phyloP scores from a whole-genome alignment of 2,113 vertebrate species.

The Philantomba maxwellii region DNA sequence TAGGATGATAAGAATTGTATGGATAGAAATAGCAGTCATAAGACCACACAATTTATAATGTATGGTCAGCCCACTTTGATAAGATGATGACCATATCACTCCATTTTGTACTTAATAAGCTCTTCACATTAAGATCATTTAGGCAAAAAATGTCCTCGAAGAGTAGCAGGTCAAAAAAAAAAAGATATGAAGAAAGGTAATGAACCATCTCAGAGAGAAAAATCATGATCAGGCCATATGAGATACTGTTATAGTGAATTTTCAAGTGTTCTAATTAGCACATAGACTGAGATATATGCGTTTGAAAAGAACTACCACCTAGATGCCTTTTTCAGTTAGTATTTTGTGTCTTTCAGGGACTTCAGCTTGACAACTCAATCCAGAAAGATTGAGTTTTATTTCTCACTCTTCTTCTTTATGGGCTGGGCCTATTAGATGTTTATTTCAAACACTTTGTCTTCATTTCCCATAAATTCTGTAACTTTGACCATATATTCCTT shows the following conservation, averaged over 20 bases:
- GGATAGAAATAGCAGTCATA: not conserved
- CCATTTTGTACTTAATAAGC: constrained; percentile 48
- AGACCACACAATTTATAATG: constrained; percentile 53
- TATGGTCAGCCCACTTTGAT: constrained; percentile 18
- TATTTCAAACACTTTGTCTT: constrained; percentile 18
- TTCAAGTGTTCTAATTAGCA: constrained; percentile 6
- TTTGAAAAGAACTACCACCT: not conserved
- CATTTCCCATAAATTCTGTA: not conserved
- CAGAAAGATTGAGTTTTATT: not conserved
- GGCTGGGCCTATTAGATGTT: not conserved
- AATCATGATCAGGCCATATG: not conserved
- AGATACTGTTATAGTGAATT: not conserved
- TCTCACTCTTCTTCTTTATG: not conserved
- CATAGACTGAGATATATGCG: not conserved
- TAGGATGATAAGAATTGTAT: not conserved
- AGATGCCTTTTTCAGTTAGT: not conserved
- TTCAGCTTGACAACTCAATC: not conserved
- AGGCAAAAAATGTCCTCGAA: not conserved
- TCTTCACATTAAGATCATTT: constrained; percentile 38
- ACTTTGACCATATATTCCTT: not conserved
- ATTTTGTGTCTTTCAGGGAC: not conserved
- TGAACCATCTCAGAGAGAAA: not conserved
- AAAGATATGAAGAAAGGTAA: not conserved
- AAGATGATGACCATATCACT: constrained; percentile 42
- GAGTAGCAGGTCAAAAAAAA: not conserved